Evolutionary conservation across 1,140 invertebrate species (phyloP).

Genomic region (Orchestia grillus): DNA sequence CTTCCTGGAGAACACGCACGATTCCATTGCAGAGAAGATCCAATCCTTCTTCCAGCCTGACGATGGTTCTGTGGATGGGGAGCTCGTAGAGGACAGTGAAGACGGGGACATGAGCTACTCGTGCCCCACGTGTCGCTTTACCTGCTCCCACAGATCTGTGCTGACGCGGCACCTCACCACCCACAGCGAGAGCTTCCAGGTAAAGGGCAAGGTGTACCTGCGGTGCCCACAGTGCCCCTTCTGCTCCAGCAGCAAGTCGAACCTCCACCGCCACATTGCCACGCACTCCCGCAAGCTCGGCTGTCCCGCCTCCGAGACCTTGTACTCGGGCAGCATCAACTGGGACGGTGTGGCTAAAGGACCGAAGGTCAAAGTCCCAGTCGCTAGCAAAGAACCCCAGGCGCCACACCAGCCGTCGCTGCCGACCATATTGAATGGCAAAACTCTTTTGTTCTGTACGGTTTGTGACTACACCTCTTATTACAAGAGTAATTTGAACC

Average conservation of each 20-base stretch:
- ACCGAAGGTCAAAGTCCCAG: background rate
- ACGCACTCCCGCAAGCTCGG: slow-evolving; percentile 23
- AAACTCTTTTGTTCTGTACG: slow-evolving; percentile 18
- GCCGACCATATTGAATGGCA: background rate
- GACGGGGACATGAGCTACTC: slow-evolving; percentile 18
- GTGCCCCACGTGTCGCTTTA: background rate
- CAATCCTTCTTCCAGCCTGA: background rate
- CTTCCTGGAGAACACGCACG: background rate
- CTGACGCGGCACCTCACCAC: slow-evolving; percentile 32
- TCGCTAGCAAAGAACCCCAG: background rate
- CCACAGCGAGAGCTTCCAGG: slow-evolving; percentile 22
- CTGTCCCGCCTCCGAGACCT: background rate
- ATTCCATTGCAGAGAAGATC: background rate
- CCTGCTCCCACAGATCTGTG: slow-evolving; percentile 10
- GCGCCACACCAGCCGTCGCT: background rate
- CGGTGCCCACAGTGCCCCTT: slow-evolving; percentile 12
- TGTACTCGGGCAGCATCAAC: background rate
- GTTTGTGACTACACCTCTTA: slow-evolving; percentile 38
- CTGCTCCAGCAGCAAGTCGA: slow-evolving; percentile 38
- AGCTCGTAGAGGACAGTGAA: background rate
- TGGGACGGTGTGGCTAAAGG: background rate
- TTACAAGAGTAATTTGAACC: slow-evolving; percentile 26
- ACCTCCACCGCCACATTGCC: slow-evolving; percentile 43
- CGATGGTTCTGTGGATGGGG: background rate
- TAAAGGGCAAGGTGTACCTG: background rate